phyloP scores from a whole-genome alignment of 2,797 vertebrate genomes.

The Gymnodraco acuticeps region DNA sequence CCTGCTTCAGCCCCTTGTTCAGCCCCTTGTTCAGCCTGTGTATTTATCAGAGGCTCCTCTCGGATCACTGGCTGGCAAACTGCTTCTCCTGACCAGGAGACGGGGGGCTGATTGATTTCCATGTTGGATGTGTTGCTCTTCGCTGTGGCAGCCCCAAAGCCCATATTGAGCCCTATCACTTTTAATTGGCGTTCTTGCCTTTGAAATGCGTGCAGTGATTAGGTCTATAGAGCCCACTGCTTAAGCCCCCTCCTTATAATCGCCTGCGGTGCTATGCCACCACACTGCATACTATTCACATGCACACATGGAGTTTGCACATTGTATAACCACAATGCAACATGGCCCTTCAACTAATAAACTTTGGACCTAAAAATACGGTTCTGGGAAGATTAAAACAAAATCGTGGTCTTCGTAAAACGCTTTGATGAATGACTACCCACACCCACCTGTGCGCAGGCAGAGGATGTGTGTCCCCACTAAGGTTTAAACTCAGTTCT shows the following conservation, averaged over 20 bases:
- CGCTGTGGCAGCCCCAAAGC: constrained; percentile 75
- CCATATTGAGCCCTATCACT: constrained; percentile 81
- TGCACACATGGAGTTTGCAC: constrained; percentile 6
- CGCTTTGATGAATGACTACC: constrained; percentile 46
- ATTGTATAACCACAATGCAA: constrained; percentile 19
- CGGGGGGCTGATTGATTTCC: constrained; percentile 69
- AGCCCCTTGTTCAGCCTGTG: constrained; percentile 32
- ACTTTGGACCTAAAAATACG: constrained; percentile 53
- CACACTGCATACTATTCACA: constrained; percentile 40
- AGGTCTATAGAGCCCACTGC: constrained; percentile 70
- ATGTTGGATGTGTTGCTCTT: constrained; percentile 71
- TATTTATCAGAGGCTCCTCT: constrained; percentile 62
- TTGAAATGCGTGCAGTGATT: constrained; percentile 84
- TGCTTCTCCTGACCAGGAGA: constrained; percentile 56
- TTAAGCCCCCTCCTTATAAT: constrained; percentile 80
- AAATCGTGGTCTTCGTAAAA: constrained; percentile 41
- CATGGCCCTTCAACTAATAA: constrained; percentile 29
- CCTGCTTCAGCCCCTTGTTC: background rate
- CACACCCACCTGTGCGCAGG: constrained; percentile 37
- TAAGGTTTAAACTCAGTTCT: constrained; percentile 64
- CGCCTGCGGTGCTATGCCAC: constrained; percentile 66
- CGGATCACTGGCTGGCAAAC: constrained; percentile 57
- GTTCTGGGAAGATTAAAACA: constrained; percentile 45
- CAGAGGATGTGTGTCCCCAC: constrained; percentile 55
- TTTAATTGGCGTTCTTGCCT: constrained; percentile 84